Percentiles rank a stretch among this genome's conserved stretches.
Conservation (phyloP, 2,113 vertebrate genomes). For the Anolis sagrei region DNA sequence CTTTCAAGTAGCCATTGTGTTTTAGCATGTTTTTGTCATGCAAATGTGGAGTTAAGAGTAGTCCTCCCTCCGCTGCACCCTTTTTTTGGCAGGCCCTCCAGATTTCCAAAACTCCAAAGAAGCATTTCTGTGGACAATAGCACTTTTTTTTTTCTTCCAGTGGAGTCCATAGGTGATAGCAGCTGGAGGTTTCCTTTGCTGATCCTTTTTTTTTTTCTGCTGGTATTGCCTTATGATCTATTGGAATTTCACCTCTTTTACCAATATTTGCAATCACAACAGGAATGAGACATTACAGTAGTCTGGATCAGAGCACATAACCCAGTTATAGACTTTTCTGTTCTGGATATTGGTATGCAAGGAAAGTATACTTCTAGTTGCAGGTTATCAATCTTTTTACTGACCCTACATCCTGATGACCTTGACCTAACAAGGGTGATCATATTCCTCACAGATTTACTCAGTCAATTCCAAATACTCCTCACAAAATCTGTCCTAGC, state of each 20-base stretch:
- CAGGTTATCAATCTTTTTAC: neutral
- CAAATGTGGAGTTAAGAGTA: neutral
- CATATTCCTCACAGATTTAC: neutral
- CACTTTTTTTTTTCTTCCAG: neutral
- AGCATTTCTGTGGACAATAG: neutral
- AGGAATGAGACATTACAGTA: neutral
- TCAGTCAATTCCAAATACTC: conserved; percentile 4
- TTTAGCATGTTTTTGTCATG: conserved; percentile 49
- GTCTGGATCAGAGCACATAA: neutral
- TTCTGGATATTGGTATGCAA: neutral
- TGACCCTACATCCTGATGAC: neutral
- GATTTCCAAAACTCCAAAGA: neutral
- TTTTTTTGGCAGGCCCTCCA: neutral
- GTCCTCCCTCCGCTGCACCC: neutral
- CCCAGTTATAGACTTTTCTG: neutral
- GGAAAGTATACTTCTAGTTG: neutral
- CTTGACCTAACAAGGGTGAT: neutral
- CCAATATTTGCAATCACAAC: fast-evolving
- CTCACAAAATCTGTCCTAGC: neutral
- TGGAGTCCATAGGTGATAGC: neutral
- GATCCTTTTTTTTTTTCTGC: neutral
- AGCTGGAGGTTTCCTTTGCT: neutral
- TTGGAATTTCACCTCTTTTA: neutral
- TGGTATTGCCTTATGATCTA: neutral
- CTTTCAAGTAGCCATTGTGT: neutral